Evolutionary conservation across 2,113 vertebrate species (phyloP), one percentile per base, ranked within the genome.

Genomic region (Anguilla japonica): DNA sequence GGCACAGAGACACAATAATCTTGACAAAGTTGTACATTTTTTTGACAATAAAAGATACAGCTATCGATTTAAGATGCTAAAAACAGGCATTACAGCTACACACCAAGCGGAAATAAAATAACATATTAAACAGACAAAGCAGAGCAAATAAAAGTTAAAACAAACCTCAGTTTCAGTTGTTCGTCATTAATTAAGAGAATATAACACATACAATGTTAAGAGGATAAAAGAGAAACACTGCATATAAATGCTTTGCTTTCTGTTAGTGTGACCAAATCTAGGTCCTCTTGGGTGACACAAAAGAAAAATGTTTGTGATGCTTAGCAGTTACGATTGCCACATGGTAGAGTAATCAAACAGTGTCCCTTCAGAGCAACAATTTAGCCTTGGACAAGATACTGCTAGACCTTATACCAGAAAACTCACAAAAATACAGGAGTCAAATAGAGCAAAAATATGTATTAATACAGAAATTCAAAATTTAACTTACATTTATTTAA

Each of bases 1-100:
- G 78, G 34, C 29, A 71, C 46, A 81, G 41, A 82, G 82, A 88
- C 60, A 87, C 79, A 88, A 80, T 56, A 46, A 40, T 40, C 26
- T 29, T 41, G 57, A 60, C 20, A 56, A 63, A 22, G 53, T 4
- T 16, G 22, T 46, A 14, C 9, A 16, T 63, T 63, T 63, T 63
- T 71, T 20, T 63, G 29, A 46, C 83, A 41, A 18, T 84, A 26
- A 20, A 67, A 5, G 18, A 67, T 26, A 26, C 60, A 67, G 18
- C 22, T 67, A 26, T 67, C 22, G 15, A 60, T 67, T 26, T 26
- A 67, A 67, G 60, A 67, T 6, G 3, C 60, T 67, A 3, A 67
- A 67, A 20, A 67, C 60, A 67, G 2, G 8, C 26, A 67, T 26
- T 4, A 67, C 26, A 67, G 8, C 18, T 34, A 34, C 34, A 34